Evolutionary conservation across 1,140 invertebrate species (phyloP), one percentile per base, ranked within the genome.

Genomic region (Hypsibius dujardini): DNA sequence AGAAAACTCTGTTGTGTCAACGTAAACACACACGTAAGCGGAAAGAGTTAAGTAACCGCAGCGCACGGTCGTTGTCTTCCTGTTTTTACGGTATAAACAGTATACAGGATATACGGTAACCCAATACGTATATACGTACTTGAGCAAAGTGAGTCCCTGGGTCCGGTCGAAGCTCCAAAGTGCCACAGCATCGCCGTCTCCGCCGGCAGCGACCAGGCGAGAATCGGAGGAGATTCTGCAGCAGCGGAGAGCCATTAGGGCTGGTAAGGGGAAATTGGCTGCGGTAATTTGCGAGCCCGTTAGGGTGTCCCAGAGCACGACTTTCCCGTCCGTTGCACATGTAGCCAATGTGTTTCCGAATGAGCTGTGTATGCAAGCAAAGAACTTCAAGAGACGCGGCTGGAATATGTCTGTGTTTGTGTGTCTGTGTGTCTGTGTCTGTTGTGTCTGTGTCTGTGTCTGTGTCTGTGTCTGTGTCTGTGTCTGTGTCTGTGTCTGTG

Each of bases 321-420:
- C 71, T 47, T 76, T 77, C 14, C 79, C 79, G 71, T 80, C 79
- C 0, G 77, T 78, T 0, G 78, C 79, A 70, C 78, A 79, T 40
- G 77, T 75, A 1, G 76, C 78, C 45, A 80, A 71, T 2, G 75
- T 56, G 1, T 75, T 76, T 1, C 77, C 77, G 69, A 75, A 75
- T 2, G 78, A 67, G 42, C 62, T 67, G 42, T 28, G 28, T 28
- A 28, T 28, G 28, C 28, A 28, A 28, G 28, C 28, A 28, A 28
- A 28, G 28, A 28, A 28, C 28, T 28, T 28, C 28, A 28, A 28
- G 28, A 28, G 28, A 28, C 28, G 28, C 28, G 28, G 28, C 28
- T 28, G 28, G 28, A 28, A 28, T 28, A 28, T 28, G 28, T 28
- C 28, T 28, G 28, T 28, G 28, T 28, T 28, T 28, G 28, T 28